These are phyloP conservation scores for Morinoia aosen DNA, from an alignment of 2,888 invertebrate species.

Conservation along the genomic window DNA sequence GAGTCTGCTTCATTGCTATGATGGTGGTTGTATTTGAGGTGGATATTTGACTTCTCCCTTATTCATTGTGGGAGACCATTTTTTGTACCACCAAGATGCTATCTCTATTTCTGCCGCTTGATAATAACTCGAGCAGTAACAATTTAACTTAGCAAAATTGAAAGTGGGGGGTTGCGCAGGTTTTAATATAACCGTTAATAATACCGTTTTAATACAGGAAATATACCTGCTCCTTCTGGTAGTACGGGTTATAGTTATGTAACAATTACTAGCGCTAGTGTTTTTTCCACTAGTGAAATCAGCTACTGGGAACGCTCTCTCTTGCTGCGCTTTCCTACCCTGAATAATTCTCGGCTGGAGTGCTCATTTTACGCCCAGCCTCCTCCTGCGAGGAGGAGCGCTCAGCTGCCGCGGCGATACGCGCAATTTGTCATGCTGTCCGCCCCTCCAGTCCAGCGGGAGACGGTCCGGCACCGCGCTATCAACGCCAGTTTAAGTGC, in stretches of 20 bases:
- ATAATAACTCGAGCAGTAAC: no score
- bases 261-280: background rate
- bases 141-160: no score
- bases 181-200: no score
- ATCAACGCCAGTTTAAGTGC: background rate
- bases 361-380: background rate
- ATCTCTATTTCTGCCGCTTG: no score
- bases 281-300: background rate
- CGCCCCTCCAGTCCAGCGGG: background rate
- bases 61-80: background rate
- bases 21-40: background rate
- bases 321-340: background rate
- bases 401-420: background rate
- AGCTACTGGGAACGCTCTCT: background rate
- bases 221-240: background rate
- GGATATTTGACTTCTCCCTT: background rate
- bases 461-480: background rate
- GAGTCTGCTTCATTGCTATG: background rate
- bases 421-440: background rate
- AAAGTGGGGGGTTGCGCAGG: background rate
- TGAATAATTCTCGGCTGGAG: background rate
- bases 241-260: background rate
- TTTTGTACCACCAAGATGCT: background rate
- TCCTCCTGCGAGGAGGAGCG: background rate
- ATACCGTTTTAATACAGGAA: background rate